These are phyloP conservation scores for Castor canadensis DNA, from an alignment of 2,113 vertebrate species.

Conservation along the genomic window DNA sequence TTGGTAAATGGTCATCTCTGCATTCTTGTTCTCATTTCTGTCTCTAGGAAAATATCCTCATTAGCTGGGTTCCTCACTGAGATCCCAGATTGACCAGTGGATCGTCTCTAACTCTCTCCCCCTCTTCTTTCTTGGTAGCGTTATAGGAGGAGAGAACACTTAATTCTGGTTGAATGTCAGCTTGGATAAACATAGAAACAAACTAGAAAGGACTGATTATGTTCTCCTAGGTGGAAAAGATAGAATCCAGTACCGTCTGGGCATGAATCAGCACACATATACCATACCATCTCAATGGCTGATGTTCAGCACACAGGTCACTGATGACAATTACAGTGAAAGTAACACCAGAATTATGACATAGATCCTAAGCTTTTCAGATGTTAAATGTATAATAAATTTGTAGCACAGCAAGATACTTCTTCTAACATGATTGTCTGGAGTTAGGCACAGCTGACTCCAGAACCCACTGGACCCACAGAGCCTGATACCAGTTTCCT, in stretches of 20 bases:
- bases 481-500: neutral
- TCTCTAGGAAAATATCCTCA: neutral
- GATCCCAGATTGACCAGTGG: neutral
- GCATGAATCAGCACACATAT: neutral
- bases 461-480: too few relatives aligned
- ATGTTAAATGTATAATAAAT: neutral
- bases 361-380: neutral
- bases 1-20: neutral
- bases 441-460: neutral
- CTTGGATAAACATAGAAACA: constrained; percentile 65
- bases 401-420: neutral
- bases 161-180: constrained; percentile 72
- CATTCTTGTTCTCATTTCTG: neutral
- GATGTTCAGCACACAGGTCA: neutral
- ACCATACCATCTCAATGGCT: accelerated
- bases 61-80: neutral
- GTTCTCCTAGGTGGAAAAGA: constrained; percentile 34
- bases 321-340: neutral
- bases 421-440: neutral
- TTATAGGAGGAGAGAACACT: constrained; percentile 58
- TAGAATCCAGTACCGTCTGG: neutral
- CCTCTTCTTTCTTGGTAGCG: neutral
- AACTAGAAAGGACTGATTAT: constrained; percentile 50
- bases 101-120: constrained; percentile 14
- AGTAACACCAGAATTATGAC: neutral